Evolutionary conservation across 2,888 invertebrate genomes (phyloP).

Genomic region (Bembecia ichneumoniformis): DNA sequence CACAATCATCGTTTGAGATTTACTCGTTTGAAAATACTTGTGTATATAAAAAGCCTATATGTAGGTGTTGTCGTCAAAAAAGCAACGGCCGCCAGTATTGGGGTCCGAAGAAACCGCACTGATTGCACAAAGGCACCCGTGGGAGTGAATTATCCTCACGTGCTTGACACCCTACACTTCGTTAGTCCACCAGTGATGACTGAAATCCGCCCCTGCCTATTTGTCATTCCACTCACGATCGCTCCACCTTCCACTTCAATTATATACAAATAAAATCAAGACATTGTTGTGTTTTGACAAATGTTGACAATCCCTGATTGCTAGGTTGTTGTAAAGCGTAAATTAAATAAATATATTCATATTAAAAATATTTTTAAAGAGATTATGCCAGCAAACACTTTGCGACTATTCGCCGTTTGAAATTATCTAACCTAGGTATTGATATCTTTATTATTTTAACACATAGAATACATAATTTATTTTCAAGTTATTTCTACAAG

Average conservation of each 20-base stretch:
- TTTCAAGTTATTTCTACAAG: no score
- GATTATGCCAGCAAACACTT: background rate
- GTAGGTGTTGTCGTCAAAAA: background rate
- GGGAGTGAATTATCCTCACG: constrained; percentile 65
- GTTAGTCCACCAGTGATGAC: constrained; percentile 32
- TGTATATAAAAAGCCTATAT: background rate
- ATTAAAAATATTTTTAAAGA: background rate
- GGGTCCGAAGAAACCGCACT: constrained; percentile 59
- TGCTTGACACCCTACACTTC: constrained; percentile 44
- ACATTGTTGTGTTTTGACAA: no score
- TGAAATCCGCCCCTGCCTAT: constrained; percentile 12
- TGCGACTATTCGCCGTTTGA: background rate
- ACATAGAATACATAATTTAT: no score
- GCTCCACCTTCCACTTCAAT: background rate
- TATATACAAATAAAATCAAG: constrained; percentile 1
- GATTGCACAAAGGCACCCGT: constrained; percentile 68
- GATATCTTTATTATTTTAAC: no score
- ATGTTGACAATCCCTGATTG: no score
- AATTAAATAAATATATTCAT: no score
- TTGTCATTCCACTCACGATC: constrained; percentile 18
- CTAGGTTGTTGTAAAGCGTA: no score
- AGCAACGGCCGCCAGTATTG: constrained; percentile 1
- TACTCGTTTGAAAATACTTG: background rate
- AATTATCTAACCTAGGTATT: background rate
- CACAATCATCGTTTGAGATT: no score